Conservation (phyloP, 2,888 invertebrate species). For the Peribatodes rhomboidaria region DNA sequence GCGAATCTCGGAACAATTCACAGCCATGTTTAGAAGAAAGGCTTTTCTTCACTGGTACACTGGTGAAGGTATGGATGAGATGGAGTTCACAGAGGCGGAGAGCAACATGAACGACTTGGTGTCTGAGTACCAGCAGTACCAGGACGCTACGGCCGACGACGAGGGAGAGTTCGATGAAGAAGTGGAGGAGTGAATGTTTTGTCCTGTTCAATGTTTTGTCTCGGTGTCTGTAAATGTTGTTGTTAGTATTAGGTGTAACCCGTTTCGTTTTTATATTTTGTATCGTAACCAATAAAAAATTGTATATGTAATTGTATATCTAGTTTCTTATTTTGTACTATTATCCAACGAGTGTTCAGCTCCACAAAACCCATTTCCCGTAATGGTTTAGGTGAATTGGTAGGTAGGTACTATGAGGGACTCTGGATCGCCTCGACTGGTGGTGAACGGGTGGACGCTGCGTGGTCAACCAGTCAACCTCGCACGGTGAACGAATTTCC, state of each 20-base stretch:
- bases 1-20: conserved; percentile 94
- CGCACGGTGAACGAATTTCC: too few relatives aligned
- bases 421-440: too few relatives aligned
- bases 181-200: conserved; percentile 78
- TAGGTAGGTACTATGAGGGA: too few relatives aligned
- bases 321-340: too few relatives aligned
- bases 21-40: conserved; percentile 97
- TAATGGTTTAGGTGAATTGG: too few relatives aligned
- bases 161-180: conserved; percentile 94
- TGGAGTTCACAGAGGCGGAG: conserved; percentile 98
- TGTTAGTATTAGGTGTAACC: conserved; percentile 67
- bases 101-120: conserved; percentile 97
- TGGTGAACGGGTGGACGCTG: too few relatives aligned
- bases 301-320: too few relatives aligned
- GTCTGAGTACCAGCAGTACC: conserved; percentile 97
- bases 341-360: too few relatives aligned
- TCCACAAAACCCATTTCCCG: too few relatives aligned
- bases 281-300: conserved; percentile 45
- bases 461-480: too few relatives aligned
- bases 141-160: conserved; percentile 95
- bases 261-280: conserved; percentile 56
- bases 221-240: conserved; percentile 52
- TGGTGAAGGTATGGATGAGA: conserved; percentile 98
- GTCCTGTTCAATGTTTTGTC: conserved; percentile 58
- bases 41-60: conserved; percentile 99